Conservation (phyloP, 92 coral and sea anemone species). For the Phenganax stokvisi region DNA sequence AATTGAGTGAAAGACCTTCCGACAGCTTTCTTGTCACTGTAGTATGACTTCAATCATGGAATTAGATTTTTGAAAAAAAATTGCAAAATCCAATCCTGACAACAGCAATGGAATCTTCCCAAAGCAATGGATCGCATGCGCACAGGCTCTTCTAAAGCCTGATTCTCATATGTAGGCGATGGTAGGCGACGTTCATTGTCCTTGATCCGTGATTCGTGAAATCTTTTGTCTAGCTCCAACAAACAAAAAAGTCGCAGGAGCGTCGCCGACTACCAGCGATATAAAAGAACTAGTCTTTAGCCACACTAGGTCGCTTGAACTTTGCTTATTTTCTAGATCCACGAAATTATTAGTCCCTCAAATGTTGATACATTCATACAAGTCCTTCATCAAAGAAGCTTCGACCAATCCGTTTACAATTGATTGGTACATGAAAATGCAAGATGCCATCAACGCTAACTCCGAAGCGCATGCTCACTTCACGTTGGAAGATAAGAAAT, state of each 20-base stretch:
- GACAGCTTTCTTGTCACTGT: background rate
- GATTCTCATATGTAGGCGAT: too few species aligned
- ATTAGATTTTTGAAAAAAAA: background rate
- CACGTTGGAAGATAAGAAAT: slow-evolving; percentile 77
- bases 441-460: slow-evolving; percentile 86
- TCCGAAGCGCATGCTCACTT: slow-evolving; percentile 83
- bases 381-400: slow-evolving; percentile 75
- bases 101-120: too few species aligned
- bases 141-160: too few species aligned
- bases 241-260: too few species aligned
- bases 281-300: too few species aligned
- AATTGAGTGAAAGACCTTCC: background rate
- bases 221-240: too few species aligned
- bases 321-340: background rate
- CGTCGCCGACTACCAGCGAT: too few species aligned
- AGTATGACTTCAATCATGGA: background rate
- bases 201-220: too few species aligned
- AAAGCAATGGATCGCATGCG: too few species aligned
- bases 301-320: too few species aligned
- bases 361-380: slow-evolving; percentile 25
- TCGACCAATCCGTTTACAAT: slow-evolving; percentile 96
- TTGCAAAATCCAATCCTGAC: too few species aligned
- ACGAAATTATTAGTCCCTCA: slow-evolving; percentile 18
- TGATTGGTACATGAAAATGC: slow-evolving; percentile 99
- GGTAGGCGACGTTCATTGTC: too few species aligned